phyloP scores from a whole-genome alignment of 2,888 invertebrate species.

The Incurvaria masculella region DNA sequence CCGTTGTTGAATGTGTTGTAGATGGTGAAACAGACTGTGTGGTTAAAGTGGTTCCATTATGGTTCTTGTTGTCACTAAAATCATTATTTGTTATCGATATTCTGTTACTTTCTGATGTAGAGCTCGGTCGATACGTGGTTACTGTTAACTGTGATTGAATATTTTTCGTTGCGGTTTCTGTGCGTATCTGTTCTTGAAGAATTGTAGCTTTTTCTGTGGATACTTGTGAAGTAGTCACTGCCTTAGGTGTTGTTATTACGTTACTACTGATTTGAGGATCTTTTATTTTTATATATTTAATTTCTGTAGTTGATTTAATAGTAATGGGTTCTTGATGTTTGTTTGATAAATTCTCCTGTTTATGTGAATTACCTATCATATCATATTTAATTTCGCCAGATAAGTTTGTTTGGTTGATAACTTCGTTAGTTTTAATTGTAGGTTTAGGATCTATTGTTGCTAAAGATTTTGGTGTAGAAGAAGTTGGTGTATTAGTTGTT shows the following conservation, averaged over 20 bases:
- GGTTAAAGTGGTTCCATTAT: conserved; percentile 37
- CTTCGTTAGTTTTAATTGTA: conserved; percentile 23
- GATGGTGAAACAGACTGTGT: conserved; percentile 47
- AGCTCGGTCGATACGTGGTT: not conserved
- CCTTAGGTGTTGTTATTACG: conserved; percentile 7
- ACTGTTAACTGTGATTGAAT: not conserved
- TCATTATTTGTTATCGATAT: not conserved
- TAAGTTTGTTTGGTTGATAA: no score
- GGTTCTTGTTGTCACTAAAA: conserved; percentile 17
- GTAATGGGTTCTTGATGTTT: no score
- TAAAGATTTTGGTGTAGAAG: conserved; percentile 16
- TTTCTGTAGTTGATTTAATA: not conserved
- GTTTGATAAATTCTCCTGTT: no score
- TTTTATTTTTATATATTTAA: not conserved
- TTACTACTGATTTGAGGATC: not conserved
- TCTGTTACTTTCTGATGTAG: not conserved
- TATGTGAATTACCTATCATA: no score
- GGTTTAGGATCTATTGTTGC: conserved; percentile 18
- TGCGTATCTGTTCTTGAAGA: not conserved
- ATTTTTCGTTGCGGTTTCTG: not conserved
- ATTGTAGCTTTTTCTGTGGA: no score
- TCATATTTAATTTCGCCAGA: no score
- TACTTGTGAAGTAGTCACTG: conserved; percentile 5
- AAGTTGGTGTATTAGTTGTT: conserved; percentile 14
- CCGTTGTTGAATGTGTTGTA: conserved; percentile 34